phyloP scores from a whole-genome alignment of 2,888 invertebrate genomes.

The Calliphora vomitoria region DNA sequence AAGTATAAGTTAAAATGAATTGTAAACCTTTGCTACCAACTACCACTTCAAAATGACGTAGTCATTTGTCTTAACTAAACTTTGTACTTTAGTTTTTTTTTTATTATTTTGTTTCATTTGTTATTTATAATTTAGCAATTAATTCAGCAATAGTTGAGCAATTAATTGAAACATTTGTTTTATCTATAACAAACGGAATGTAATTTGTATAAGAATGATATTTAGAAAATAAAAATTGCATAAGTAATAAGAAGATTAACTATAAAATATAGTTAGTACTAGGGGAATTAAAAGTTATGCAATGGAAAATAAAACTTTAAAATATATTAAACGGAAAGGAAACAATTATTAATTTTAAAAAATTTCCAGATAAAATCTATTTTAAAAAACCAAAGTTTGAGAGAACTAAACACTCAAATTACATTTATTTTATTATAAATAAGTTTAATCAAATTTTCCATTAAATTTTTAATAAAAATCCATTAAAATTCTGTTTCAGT shows the following conservation, averaged over 20 bases:
- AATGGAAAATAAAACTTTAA: neutral
- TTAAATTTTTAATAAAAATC: neutral
- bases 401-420: neutral
- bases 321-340: too few species aligned
- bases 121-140: constrained; percentile 28
- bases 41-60: constrained; percentile 37
- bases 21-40: neutral
- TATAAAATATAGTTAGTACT: neutral
- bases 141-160: constrained; percentile 17
- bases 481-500: constrained; percentile 72
- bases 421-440: neutral
- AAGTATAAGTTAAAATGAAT: too few species aligned
- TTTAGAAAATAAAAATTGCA: neutral
- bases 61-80: neutral
- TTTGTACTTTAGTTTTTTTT: constrained; percentile 32
- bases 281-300: neutral
- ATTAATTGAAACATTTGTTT: constrained; percentile 15
- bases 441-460: too few species aligned
- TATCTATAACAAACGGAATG: neutral
- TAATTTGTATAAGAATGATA: neutral
- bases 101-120: neutral
- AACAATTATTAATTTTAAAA: too few species aligned
- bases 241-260: constrained; percentile 6
- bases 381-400: neutral
- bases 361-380: too few species aligned